Conservation (phyloP, 1,140 invertebrate genomes). For the Cydia amplana region DNA sequence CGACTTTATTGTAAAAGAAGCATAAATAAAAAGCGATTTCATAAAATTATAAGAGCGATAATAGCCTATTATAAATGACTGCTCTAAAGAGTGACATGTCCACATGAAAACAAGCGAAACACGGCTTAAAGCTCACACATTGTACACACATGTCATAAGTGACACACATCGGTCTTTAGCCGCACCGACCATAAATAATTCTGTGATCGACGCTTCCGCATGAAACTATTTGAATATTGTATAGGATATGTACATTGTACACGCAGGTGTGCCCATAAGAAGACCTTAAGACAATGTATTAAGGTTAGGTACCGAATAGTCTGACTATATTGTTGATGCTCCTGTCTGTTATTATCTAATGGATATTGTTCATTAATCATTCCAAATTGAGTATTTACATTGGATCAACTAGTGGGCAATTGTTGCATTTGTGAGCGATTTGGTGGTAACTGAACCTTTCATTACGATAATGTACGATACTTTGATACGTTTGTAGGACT, state of each 20-base stretch:
- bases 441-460: neutral
- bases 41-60: too few relatives aligned
- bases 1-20: too few relatives aligned
- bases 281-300: neutral
- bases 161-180: conserved; percentile 18
- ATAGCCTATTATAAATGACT: neutral
- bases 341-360: conserved; percentile 14
- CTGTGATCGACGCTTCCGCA: conserved; percentile 7
- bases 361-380: conserved; percentile 21
- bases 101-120: neutral
- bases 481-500: neutral
- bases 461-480: neutral
- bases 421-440: conserved; percentile 8
- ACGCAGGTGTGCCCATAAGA: neutral
- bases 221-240: conserved; percentile 21
- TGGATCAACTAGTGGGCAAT: neutral
- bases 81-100: neutral
- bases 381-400: neutral
- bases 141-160: conserved; percentile 26
- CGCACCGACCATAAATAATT: conserved; percentile 27
- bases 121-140: neutral
- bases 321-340: neutral
- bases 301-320: neutral
- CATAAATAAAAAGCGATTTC: too few relatives aligned
- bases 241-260: neutral